phyloP scores from a whole-genome alignment of 2,113 vertebrate species.

The Oxyruncus cristatus region DNA sequence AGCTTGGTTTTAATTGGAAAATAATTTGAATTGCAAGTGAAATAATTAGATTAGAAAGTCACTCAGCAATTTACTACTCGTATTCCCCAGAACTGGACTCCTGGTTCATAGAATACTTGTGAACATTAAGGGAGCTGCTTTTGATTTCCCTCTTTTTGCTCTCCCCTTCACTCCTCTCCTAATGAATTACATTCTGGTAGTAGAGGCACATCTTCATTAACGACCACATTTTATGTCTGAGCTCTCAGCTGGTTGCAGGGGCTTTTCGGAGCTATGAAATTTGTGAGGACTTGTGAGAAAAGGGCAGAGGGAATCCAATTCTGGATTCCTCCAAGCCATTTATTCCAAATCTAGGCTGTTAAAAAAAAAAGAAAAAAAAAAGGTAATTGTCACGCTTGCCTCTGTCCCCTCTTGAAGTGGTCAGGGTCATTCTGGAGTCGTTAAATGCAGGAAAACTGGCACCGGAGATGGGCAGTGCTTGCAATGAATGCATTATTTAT shows the following conservation, averaged over 20 bases:
- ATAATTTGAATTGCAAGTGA: conserved; percentile 73
- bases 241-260: background rate
- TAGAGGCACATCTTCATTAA: conserved; percentile 41
- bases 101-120: conserved; percentile 4
- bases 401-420: background rate
- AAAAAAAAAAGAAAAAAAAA: background rate
- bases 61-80: conserved; percentile 38
- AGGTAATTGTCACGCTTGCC: background rate
- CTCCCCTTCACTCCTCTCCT: background rate
- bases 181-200: background rate
- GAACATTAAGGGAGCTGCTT: background rate
- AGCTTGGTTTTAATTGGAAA: conserved; percentile 70
- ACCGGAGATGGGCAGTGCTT: background rate
- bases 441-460: background rate
- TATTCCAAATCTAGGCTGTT: background rate
- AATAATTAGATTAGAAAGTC: conserved; percentile 73
- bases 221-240: background rate
- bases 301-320: background rate
- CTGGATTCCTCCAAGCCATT: background rate
- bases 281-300: background rate
- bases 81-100: conserved; percentile 52
- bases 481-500: background rate
- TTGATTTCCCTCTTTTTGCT: background rate
- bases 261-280: background rate
- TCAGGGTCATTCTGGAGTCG: background rate